A percentile compares a stretch with the other conserved stretches of the same genome.
phyloP scores from a whole-genome alignment of 2,113 vertebrate genomes.

The Nestor notabilis region DNA sequence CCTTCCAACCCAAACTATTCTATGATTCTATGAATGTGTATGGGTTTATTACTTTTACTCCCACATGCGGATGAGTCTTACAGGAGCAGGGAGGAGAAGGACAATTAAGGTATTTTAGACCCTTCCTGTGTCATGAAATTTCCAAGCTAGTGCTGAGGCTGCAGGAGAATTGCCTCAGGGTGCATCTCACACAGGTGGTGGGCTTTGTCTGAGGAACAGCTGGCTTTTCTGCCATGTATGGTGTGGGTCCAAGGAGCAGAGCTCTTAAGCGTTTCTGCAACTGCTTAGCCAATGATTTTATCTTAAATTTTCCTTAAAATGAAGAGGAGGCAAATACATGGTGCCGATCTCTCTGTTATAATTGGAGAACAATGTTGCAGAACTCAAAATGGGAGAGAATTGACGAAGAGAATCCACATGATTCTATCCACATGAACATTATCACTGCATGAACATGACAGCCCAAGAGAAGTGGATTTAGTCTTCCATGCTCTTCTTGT shows the following conservation, averaged over 20 bases:
- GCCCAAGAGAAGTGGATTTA: not conserved
- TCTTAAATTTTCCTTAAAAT: not conserved
- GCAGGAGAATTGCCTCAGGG: not conserved
- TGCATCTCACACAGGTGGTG: not conserved
- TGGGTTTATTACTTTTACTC: not conserved
- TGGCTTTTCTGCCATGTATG: not conserved
- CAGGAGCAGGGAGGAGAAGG: not conserved
- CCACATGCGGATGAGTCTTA: not conserved
- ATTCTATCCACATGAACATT: rapidly evolving
- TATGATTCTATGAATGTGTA: not conserved
- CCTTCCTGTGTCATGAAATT: not conserved
- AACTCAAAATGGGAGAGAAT: not conserved
- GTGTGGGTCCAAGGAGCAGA: not conserved
- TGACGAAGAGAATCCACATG: not conserved
- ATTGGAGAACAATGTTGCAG: not conserved
- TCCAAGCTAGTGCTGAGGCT: not conserved
- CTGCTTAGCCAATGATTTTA: not conserved
- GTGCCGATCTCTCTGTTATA: not conserved
- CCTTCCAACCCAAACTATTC: not conserved
- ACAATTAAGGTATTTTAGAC: not conserved
- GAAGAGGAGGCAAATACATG: not conserved
- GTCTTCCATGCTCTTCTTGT: not conserved
- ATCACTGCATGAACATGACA: not conserved
- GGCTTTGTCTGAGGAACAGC: not conserved
- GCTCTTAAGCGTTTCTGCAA: not conserved